Evolutionary conservation across 37 sponge, comb jelly and placozoan genomes (phyloP).

Genomic region (Theonella swinhoei): DNA sequence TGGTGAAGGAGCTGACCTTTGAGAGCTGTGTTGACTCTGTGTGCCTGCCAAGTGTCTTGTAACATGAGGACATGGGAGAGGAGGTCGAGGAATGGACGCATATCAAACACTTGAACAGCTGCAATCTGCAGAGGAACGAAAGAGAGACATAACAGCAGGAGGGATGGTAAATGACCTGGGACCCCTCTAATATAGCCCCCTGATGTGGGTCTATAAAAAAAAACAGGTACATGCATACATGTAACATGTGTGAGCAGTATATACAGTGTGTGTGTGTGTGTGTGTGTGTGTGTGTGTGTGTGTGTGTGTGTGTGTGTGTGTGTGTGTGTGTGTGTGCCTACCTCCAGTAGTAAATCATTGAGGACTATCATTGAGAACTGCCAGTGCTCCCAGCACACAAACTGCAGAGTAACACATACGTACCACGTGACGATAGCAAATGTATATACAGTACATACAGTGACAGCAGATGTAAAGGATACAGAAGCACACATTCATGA

Average conservation of each 20-base stretch:
- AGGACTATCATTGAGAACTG: constrained; percentile 73
- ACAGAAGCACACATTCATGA: not conserved
- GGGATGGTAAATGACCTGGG: too few species aligned
- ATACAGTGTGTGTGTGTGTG: too few species aligned
- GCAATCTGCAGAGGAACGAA: constrained; percentile 44
- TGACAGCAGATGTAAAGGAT: too few species aligned
- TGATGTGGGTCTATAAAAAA: too few species aligned
- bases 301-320: too few species aligned
- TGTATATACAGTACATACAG: not conserved
- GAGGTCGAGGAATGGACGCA: constrained; percentile 88
- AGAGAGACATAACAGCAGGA: too few species aligned
- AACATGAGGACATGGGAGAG: constrained; percentile 74
- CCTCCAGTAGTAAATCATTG: constrained; percentile 71
- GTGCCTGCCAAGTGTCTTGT: constrained; percentile 88
- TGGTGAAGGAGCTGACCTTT: too few species aligned
- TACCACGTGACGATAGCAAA: not conserved
- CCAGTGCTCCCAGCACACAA: constrained; percentile 89
- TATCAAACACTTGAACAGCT: constrained; percentile 76
- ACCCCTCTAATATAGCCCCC: too few species aligned
- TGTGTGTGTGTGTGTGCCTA: too few species aligned
- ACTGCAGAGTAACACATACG: constrained; percentile 18
- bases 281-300: too few species aligned
- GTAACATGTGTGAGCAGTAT: too few species aligned
- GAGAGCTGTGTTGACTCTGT: constrained; percentile 48
- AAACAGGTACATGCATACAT: too few species aligned